A percentile compares a stretch with the other conserved stretches of the same genome.
Evolutionary conservation across 2,797 vertebrate genomes (phyloP).

Genomic region (Siniperca obscura): DNA sequence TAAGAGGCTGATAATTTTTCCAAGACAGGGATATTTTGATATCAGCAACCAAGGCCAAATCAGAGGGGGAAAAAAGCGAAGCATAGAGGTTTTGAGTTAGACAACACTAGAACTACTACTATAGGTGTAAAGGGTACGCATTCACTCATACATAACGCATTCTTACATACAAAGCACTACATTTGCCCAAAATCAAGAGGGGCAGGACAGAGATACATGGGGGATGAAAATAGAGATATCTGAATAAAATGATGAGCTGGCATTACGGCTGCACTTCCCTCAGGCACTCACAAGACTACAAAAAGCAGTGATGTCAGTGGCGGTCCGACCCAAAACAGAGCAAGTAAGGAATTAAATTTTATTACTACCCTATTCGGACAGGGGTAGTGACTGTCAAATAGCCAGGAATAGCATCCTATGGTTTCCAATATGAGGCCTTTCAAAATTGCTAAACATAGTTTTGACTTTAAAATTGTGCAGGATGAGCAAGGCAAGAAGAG

Average conservation of each 20-base stretch:
- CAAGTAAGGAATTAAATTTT: constrained; percentile 25
- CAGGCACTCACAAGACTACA: constrained; percentile 27
- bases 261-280: constrained; percentile 15
- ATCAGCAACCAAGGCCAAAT: not conserved
- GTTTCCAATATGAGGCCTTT: constrained; percentile 8
- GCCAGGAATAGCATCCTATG: constrained; percentile 6
- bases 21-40: not conserved
- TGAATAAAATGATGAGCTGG: constrained; percentile 44
- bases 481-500: constrained; percentile 27
- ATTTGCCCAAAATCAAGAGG: not conserved
- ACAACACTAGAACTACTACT: not conserved
- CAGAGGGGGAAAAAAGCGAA: not conserved
- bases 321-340: not conserved
- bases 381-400: not conserved
- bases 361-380: constrained; percentile 6
- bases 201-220: not conserved
- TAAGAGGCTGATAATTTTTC: not conserved
- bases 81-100: not conserved
- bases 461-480: constrained; percentile 20
- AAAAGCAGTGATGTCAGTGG: constrained; percentile 34
- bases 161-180: not conserved
- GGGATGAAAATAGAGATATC: constrained; percentile 42
- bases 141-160: not conserved
- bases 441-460: not conserved
- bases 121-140: no score